These are phyloP conservation scores for Ochropleura plecta DNA, from an alignment of 2,888 invertebrate genomes.

Conservation along the genomic window DNA sequence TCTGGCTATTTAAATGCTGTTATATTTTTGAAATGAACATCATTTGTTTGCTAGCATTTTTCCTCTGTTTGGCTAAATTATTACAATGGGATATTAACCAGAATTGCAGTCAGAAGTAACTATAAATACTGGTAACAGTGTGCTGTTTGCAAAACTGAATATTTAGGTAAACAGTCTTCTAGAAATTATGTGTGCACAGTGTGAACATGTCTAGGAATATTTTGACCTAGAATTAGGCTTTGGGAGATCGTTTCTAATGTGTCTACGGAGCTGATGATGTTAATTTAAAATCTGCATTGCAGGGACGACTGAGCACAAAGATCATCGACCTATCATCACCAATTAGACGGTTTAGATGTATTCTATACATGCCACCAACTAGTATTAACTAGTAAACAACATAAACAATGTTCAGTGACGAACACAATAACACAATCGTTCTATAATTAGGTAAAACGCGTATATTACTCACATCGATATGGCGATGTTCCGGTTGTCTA, in stretches of 20 bases:
- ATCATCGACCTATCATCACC: conserved; percentile 58
- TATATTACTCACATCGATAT: conserved; percentile 87
- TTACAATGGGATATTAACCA: conserved; percentile 21
- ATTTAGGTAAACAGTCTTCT: not conserved
- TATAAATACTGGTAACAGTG: conserved; percentile 14
- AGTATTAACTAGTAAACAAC: conserved; percentile 62
- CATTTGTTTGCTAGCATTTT: not conserved
- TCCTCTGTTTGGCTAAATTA: not conserved
- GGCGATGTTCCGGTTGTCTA: conserved; percentile 87
- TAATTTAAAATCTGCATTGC: conserved; percentile 54
- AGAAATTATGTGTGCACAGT: not conserved
- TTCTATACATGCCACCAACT: conserved; percentile 40
- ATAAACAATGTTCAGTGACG: conserved; percentile 73
- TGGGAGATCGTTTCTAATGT: not conserved
- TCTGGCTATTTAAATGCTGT: not conserved
- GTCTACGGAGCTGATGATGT: conserved; percentile 27
- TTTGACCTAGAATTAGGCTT: conserved; percentile 4
- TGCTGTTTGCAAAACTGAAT: not conserved
- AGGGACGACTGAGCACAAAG: conserved; percentile 36
- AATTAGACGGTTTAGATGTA: conserved; percentile 16
- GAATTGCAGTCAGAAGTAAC: conserved; percentile 28
- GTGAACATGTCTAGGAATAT: not conserved
- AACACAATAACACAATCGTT: conserved; percentile 73
- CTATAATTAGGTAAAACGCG: conserved; percentile 81
- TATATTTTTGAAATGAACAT: not conserved